Base-by-base conservation (phyloP, 2,888 invertebrate species). In the Hyposoter dolosus region DNA sequence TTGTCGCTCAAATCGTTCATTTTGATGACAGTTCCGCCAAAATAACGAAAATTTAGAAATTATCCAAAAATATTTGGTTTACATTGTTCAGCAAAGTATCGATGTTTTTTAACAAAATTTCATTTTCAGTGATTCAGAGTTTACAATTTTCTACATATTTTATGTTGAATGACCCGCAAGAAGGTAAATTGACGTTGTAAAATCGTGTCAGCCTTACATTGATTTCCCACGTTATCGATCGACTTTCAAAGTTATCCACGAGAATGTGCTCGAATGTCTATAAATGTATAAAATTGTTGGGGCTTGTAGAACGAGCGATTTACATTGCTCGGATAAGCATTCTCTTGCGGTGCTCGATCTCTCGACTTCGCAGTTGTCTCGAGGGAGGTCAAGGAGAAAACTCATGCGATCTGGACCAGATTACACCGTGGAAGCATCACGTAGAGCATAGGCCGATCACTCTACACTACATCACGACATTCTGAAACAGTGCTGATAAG, bases 161-260 rank as follows among this genome's bases (percentile, higher is more conserved):
- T 56, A 12, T 15, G 4, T 56, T 28, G 12, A 56, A 12, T 28
- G 10, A 28, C 53, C 63, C 12, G 6, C 9, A 65, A 45, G 12
- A 15, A 69, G 69, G 69, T 35, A 86, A 83, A 86, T 83, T 83
- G 66, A 71, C 76, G 76, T 79, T 76, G 82, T 15, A 60, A 79
- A 77, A 80, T 86, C 66, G 68, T 32, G 43, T 32, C 23, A 63
- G 32, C 23, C 53, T 68, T 68, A 81, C 71, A 86, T 83, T 83
- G 77, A 83, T 85, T 86, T 86, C 85, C 77, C 85, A 86, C 83
- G 85, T 83, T 86, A 83, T 77, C 85, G 85, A 86, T 86, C 85
- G 80, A 83, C 40, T 86, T 68, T 60, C 53, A 45, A 71, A 65
- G 74, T 71, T 72, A 84, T 23, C 35, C 50, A 66, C 35, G 19